phyloP scores from a whole-genome alignment of 2,888 invertebrate genomes.

The Monopis laevigella region DNA sequence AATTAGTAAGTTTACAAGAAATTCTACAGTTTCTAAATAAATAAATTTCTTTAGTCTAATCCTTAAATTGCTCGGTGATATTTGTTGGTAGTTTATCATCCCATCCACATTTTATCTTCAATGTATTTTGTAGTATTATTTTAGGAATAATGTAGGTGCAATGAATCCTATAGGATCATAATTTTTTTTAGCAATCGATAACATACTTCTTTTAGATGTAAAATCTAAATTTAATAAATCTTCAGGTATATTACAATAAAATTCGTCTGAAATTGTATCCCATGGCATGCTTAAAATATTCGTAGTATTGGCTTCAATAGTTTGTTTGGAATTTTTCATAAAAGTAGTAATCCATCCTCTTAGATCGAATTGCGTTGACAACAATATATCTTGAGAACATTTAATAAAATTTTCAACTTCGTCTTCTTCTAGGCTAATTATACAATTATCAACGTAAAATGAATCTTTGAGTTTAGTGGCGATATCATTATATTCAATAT shows the following conservation, averaged over 20 bases:
- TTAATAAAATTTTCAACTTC: constrained; percentile 6
- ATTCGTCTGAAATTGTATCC: constrained; percentile 1
- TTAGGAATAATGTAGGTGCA: constrained; percentile 4
- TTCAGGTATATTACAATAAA: constrained; percentile 6
- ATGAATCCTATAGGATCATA: constrained; percentile 7
- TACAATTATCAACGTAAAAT: constrained; percentile 5
- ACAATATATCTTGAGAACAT: neutral
- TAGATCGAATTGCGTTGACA: neutral
- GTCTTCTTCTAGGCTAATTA: constrained; percentile 1
- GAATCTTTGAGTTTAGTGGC: neutral
- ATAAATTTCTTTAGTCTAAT: neutral
- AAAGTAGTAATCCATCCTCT: constrained; percentile 3
- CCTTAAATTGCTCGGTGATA: constrained; percentile 1
- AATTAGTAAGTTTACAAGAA: neutral
- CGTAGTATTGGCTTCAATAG: neutral
- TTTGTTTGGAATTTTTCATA: neutral
- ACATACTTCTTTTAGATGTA: neutral
- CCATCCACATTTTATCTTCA: constrained; percentile 1
- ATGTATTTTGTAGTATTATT: constrained; percentile 2
- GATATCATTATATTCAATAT: neutral
- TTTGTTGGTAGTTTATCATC: constrained; percentile 4
- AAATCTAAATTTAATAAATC: constrained; percentile 2
- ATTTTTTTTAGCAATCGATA: constrained; percentile 8
- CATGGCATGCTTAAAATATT: neutral
- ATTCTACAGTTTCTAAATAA: constrained; percentile 1